Conservation (phyloP, 2,113 vertebrate genomes). For the Hippocampus mohnikei region DNA sequence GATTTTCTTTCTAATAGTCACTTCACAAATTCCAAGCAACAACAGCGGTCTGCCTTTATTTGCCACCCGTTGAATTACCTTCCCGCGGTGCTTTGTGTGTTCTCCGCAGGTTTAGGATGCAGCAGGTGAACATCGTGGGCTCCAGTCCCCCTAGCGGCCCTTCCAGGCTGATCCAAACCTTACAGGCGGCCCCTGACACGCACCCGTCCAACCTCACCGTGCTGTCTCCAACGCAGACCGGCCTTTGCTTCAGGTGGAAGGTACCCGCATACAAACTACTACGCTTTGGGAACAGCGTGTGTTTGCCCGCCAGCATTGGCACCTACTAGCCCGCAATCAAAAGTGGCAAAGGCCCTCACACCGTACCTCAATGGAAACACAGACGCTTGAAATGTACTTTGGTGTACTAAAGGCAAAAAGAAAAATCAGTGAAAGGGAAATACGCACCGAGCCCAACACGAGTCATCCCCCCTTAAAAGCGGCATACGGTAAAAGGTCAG, state of each 20-base stretch:
- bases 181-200: conserved; percentile 86
- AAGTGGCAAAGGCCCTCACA: neutral
- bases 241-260: conserved; percentile 87
- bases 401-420: neutral
- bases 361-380: neutral
- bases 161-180: conserved; percentile 87
- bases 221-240: conserved; percentile 86
- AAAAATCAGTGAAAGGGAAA: no score
- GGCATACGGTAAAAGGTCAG: no score
- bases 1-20: neutral
- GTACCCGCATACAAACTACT: conserved; percentile 54
- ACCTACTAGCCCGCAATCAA: conserved; percentile 37
- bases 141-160: conserved; percentile 80
- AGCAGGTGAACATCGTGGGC: conserved; percentile 87
- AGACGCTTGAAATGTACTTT: neutral
- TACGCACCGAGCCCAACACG: no score
- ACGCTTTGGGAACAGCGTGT: neutral
- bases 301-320: conserved; percentile 23
- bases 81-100: neutral
- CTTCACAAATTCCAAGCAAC: neutral
- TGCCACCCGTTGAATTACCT: neutral
- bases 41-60: neutral
- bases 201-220: conserved; percentile 81
- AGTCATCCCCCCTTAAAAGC: no score
- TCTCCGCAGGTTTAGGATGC: conserved; percentile 83